Conservation (phyloP, 2,888 invertebrate genomes). For the Limenitis camilla region DNA sequence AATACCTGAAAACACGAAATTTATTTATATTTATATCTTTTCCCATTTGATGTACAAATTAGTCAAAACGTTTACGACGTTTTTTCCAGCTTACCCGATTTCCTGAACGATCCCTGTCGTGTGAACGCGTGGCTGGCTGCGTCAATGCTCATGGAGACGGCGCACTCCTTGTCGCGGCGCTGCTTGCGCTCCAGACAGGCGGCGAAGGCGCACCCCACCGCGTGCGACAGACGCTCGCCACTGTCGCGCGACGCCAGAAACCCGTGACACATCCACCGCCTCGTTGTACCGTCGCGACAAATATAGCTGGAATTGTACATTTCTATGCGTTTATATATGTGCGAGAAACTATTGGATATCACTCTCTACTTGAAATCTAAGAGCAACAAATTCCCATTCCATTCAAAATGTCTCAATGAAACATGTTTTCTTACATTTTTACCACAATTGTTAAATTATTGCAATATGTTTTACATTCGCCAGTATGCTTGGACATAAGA, state of each 20-base stretch:
- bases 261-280: slow-evolving; percentile 99
- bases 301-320: slow-evolving; percentile 85
- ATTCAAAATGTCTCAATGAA: too few species aligned
- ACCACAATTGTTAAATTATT: too few species aligned
- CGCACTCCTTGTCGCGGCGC: slow-evolving; percentile 96
- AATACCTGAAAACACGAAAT: slow-evolving; percentile 37
- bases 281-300: slow-evolving; percentile 97
- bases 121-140: slow-evolving; percentile 93
- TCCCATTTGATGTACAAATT: background rate
- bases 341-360: too few species aligned
- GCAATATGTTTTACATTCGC: too few species aligned
- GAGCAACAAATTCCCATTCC: too few species aligned
- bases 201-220: slow-evolving; percentile 99
- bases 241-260: slow-evolving; percentile 96
- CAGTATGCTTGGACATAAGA: too few species aligned
- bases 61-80: background rate
- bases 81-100: slow-evolving; percentile 60
- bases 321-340: too few species aligned
- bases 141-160: slow-evolving; percentile 94
- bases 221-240: slow-evolving; percentile 98
- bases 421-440: too few species aligned
- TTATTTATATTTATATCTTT: background rate
- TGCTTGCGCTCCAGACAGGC: slow-evolving; percentile 98
- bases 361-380: too few species aligned
- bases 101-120: slow-evolving; percentile 92